These are phyloP conservation scores for Helicoverpa assulta DNA, from an alignment of 2,888 invertebrate species.

Conservation along the genomic window DNA sequence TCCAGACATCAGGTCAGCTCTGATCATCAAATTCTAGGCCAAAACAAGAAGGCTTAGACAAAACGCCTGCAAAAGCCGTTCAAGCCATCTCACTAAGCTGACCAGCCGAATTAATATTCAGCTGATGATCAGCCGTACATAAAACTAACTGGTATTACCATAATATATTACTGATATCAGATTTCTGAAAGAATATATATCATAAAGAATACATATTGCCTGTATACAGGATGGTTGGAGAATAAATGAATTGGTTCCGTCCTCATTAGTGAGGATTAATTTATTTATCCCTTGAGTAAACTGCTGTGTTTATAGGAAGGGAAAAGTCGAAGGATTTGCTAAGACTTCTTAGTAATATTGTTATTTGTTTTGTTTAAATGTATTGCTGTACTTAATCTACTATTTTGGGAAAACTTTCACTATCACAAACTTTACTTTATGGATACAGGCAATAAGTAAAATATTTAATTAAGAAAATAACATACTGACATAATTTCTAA, in stretches of 20 bases:
- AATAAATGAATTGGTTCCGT: conserved; percentile 37
- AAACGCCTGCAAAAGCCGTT: not conserved
- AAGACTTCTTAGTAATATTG: not conserved
- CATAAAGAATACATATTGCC: conserved; percentile 33
- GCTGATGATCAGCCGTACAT: conserved; percentile 24
- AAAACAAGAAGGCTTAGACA: not conserved
- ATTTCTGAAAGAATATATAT: conserved; percentile 35
- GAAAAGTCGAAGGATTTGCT: not conserved
- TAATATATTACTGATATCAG: conserved; percentile 42
- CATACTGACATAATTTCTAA: too few relatives aligned
- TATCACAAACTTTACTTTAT: too few relatives aligned
- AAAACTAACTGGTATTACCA: conserved; percentile 36
- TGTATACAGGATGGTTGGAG: conserved; percentile 18
- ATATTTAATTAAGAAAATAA: too few relatives aligned
- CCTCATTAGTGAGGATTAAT: conserved; percentile 36
- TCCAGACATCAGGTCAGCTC: too few relatives aligned
- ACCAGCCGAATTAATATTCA: conserved; percentile 42
- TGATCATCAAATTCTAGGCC: too few relatives aligned
- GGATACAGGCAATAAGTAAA: too few relatives aligned
- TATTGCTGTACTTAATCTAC: not conserved
- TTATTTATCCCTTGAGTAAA: conserved; percentile 30
- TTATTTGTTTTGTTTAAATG: not conserved
- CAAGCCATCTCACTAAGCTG: conserved; percentile 12
- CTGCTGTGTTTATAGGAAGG: not conserved
- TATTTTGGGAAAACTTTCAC: not conserved